Percentiles rank a stretch among this genome's conserved stretches.
phyloP scores from a whole-genome alignment of 2,797 vertebrate genomes.

The Enteromius fasciolatus region DNA sequence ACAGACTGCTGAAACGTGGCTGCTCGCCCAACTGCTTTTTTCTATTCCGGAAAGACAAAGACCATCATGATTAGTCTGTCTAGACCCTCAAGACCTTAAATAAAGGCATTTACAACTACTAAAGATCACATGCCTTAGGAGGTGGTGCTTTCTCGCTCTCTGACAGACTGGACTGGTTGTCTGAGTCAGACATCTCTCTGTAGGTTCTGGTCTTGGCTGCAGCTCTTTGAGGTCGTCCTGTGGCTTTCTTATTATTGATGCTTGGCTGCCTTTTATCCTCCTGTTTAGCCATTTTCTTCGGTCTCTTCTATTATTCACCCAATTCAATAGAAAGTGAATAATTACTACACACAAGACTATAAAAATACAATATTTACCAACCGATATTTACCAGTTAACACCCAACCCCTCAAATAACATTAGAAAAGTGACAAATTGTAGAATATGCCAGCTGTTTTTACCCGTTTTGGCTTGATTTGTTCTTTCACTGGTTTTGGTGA shows the following conservation, averaged over 20 bases:
- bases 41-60: constrained; percentile 43
- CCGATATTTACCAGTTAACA: neutral
- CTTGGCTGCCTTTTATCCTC: constrained; percentile 46
- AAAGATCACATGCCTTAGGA: constrained; percentile 61
- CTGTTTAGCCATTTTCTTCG: constrained; percentile 48
- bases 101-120: neutral
- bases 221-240: constrained; percentile 72
- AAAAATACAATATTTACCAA: neutral
- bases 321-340: neutral
- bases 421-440: neutral
- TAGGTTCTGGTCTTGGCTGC: constrained; percentile 74
- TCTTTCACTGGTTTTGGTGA: constrained; percentile 59
- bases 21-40: constrained; percentile 20
- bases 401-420: neutral
- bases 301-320: constrained; percentile 52
- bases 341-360: neutral
- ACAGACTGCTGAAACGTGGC: neutral
- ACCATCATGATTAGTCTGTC: neutral
- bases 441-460: constrained; percentile 46
- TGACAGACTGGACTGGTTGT: constrained; percentile 71
- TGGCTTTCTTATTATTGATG: constrained; percentile 28
- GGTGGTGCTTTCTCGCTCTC: constrained; percentile 60
- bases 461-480: constrained; percentile 64
- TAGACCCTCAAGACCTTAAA: neutral
- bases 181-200: constrained; percentile 80